Conservation (phyloP, 2,113 vertebrate species). For the Cyanoderma ruficeps region DNA sequence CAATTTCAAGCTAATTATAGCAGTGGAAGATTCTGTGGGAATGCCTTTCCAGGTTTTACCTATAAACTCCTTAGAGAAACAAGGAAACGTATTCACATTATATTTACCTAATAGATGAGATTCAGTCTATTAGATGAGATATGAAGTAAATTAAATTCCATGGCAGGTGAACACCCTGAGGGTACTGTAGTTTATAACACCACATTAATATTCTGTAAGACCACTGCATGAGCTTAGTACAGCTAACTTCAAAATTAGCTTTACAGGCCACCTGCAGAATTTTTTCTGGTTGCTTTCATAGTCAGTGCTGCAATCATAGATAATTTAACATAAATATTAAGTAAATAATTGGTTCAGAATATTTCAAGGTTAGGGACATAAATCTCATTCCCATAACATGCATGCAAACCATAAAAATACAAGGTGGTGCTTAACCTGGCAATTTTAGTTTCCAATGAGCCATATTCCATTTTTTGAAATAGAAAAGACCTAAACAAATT, state of each 20-base stretch:
- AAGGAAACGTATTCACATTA: constrained; percentile 72
- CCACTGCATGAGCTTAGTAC: constrained; percentile 70
- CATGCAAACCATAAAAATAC: constrained; percentile 55
- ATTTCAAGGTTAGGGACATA: constrained; percentile 73
- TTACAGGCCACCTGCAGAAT: constrained; percentile 78
- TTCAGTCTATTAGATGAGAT: constrained; percentile 79
- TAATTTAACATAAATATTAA: constrained; percentile 82
- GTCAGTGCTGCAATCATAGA: constrained; percentile 72
- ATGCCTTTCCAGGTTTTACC: constrained; percentile 60
- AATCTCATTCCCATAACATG: constrained; percentile 65
- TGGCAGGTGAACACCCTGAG: constrained; percentile 79
- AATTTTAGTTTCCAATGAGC: constrained; percentile 57
- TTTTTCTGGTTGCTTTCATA: constrained; percentile 74
- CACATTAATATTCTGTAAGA: constrained; percentile 77
- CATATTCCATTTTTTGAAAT: constrained; percentile 40
- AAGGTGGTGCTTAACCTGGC: constrained; percentile 38
- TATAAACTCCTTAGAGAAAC: constrained; percentile 74
- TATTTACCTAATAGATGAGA: constrained; percentile 81
- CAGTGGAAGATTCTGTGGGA: constrained; percentile 52
- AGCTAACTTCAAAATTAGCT: constrained; percentile 80
- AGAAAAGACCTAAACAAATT: constrained; percentile 62
- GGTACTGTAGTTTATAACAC: constrained; percentile 72
- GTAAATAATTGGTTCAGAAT: constrained; percentile 79
- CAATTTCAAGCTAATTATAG: constrained; percentile 69
- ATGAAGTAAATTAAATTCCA: constrained; percentile 82